Percentiles rank a stretch among this genome's conserved stretches.
Evolutionary conservation across 1,140 invertebrate species (phyloP).

Genomic region (Bombus confusus): DNA sequence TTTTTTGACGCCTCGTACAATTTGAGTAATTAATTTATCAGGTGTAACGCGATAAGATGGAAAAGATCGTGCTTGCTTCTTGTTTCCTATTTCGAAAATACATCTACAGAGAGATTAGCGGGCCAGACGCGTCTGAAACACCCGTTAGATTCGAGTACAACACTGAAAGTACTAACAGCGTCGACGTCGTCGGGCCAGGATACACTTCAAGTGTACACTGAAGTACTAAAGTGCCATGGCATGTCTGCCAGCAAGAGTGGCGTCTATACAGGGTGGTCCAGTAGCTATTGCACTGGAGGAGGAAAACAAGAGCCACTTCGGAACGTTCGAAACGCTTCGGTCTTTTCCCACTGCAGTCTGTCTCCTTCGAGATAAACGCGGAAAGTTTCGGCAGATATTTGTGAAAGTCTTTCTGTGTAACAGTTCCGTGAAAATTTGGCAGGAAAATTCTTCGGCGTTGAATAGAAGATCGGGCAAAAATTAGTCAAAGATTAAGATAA

Average conservation of each 20-base stretch:
- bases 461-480: not conserved
- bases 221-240: slow-evolving; percentile 60
- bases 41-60: no score
- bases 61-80: no score
- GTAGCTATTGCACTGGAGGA: slow-evolving; percentile 10
- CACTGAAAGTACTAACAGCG: slow-evolving; percentile 57
- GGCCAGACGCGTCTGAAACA: slow-evolving; percentile 2
- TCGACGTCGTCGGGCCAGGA: slow-evolving; percentile 31
- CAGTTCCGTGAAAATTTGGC: not conserved
- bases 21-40: no score
- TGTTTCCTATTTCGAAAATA: no score
- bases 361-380: not conserved
- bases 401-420: not conserved
- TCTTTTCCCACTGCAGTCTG: not conserved
- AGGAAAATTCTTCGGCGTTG: not conserved
- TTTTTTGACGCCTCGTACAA: no score
- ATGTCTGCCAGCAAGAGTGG: slow-evolving; percentile 48
- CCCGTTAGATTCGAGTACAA: slow-evolving; percentile 40
- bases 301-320: slow-evolving; percentile 23
- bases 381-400: not conserved
- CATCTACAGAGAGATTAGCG: no score
- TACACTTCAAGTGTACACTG: slow-evolving; percentile 36
- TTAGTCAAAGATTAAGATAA: not conserved
- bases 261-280: slow-evolving; percentile 41
- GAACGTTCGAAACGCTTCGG: not conserved